Evolutionary conservation across 1,140 invertebrate genomes (phyloP).

Genomic region (Epicauta chinensis): DNA sequence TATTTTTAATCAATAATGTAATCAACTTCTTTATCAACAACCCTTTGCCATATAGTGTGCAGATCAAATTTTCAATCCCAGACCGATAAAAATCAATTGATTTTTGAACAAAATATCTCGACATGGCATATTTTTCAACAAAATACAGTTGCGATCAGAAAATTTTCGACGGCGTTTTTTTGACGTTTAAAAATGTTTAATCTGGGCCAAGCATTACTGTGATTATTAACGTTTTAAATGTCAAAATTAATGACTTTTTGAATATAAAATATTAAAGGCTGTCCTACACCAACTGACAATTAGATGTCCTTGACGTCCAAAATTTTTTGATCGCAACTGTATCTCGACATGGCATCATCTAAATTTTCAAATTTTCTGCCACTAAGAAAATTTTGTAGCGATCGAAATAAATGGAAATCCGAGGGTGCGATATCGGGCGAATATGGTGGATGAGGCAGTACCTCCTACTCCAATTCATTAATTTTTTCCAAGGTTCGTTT

Average conservation of each 20-base stretch:
- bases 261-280: too few relatives aligned
- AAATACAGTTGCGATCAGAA: too few relatives aligned
- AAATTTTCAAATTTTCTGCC: constrained; percentile 1
- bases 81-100: neutral
- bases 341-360: too few relatives aligned
- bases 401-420: constrained; percentile 41
- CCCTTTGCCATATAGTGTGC: neutral
- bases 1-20: neutral
- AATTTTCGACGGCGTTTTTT: too few relatives aligned
- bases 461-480: constrained; percentile 41
- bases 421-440: constrained; percentile 42
- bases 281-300: too few relatives aligned
- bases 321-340: too few relatives aligned
- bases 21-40: neutral
- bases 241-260: too few relatives aligned
- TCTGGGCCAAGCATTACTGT: too few relatives aligned
- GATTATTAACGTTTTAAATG: too few relatives aligned
- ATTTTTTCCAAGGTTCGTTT: constrained; percentile 35
- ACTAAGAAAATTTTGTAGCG: constrained; percentile 21
- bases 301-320: too few relatives aligned
- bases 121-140: neutral
- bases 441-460: constrained; percentile 44
- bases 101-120: neutral
- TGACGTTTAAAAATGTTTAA: too few relatives aligned
- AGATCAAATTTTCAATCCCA: neutral